Conservation (phyloP, 2,797 vertebrate species). For the Rhinophrynus dorsalis region DNA sequence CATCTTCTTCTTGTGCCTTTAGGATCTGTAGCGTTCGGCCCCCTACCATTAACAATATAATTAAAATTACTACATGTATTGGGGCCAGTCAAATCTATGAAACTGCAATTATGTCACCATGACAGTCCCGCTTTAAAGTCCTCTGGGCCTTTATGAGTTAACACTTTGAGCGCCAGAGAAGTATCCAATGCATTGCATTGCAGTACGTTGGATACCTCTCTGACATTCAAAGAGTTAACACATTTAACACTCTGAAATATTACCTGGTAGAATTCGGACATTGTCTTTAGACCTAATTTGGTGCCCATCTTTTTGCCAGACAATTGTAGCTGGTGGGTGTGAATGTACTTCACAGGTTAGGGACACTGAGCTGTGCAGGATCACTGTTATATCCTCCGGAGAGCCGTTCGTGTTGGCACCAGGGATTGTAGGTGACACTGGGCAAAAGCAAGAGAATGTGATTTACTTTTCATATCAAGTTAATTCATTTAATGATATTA, state of each 20-base stretch:
- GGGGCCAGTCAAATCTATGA: too few species aligned
- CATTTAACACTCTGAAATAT: too few species aligned
- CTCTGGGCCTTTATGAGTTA: too few species aligned
- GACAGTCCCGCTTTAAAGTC: too few species aligned
- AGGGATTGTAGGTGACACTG: conserved; percentile 89
- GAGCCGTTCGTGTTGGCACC: conserved; percentile 72
- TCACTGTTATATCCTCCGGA: conserved; percentile 85
- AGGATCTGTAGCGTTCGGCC: conserved; percentile 91
- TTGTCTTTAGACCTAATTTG: conserved; percentile 81
- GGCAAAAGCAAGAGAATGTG: too few species aligned
- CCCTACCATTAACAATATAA: conserved; percentile 65
- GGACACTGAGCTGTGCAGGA: conserved; percentile 88
- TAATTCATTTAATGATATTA: too few species aligned
- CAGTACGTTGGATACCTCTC: too few species aligned
- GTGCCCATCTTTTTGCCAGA: conserved; percentile 89
- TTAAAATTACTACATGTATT: not conserved
- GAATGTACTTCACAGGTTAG: conserved; percentile 91
- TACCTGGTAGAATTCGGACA: conserved; percentile 90
- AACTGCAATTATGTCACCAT: too few species aligned
- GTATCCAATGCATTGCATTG: too few species aligned
- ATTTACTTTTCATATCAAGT: too few species aligned
- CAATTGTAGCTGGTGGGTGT: conserved; percentile 87
- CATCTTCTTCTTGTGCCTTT: conserved; percentile 80
- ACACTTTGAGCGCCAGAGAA: too few species aligned
- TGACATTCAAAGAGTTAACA: too few species aligned